Conservation (phyloP, 2,797 vertebrate genomes). For the Orientallactaga sibirica region DNA sequence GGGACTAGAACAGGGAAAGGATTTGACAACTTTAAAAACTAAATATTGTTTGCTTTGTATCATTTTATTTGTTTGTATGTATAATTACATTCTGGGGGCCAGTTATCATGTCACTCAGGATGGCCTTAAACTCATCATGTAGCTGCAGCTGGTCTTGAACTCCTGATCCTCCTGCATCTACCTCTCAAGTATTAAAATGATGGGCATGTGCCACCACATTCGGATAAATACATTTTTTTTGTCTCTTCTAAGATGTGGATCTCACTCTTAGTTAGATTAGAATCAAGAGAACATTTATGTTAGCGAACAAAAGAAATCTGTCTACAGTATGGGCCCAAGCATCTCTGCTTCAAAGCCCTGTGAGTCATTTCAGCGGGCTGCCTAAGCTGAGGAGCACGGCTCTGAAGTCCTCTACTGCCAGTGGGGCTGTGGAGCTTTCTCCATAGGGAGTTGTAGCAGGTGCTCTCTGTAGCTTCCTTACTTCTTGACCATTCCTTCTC, state of each 20-base stretch:
- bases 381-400: not conserved
- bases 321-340: not conserved
- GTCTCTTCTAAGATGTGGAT: not conserved
- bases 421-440: not conserved
- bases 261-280: conserved; percentile 19
- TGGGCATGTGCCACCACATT: not conserved
- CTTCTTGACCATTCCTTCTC: not conserved
- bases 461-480: not conserved
- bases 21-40: not conserved
- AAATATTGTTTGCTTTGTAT: not conserved
- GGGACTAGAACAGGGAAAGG: not conserved
- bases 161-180: not conserved
- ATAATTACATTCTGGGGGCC: not conserved
- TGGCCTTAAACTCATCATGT: not conserved
- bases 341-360: not conserved
- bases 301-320: not conserved
- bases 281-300: not conserved
- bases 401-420: not conserved
- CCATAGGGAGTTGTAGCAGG: not conserved
- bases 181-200: not conserved
- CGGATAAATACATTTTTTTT: conserved; percentile 2
- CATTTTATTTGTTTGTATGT: not conserved
- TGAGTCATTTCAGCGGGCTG: not conserved
- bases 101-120: not conserved
- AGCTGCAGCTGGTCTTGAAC: not conserved